phyloP scores from a whole-genome alignment of 2,888 invertebrate genomes.

The Sycophila texana region DNA sequence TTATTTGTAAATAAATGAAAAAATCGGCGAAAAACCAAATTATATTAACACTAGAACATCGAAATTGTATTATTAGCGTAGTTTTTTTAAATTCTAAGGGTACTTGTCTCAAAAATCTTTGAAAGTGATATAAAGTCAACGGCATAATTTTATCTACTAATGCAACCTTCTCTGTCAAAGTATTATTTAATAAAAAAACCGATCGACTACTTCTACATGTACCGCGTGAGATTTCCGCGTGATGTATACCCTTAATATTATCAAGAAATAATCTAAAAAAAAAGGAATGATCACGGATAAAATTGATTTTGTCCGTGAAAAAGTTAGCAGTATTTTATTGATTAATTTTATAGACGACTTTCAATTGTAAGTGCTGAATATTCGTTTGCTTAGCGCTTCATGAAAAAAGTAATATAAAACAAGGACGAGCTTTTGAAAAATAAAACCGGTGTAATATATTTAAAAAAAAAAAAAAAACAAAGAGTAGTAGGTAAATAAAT shows the following conservation, averaged over 20 bases:
- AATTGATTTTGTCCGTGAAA: slow-evolving; percentile 26
- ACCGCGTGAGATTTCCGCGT: slow-evolving; percentile 35
- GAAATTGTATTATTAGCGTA: slow-evolving; percentile 40
- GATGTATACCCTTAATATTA: slow-evolving; percentile 17
- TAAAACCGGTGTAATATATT: slow-evolving; percentile 4
- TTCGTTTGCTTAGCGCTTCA: slow-evolving; percentile 39
- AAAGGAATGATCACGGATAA: slow-evolving; percentile 8
- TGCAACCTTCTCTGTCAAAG: not conserved
- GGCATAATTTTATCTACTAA: not conserved
- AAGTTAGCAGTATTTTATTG: slow-evolving; percentile 46
- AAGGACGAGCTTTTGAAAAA: slow-evolving; percentile 32
- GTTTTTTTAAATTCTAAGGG: slow-evolving; percentile 12
- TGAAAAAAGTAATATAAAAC: slow-evolving; percentile 1
- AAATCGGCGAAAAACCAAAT: not conserved
- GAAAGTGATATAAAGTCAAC: not conserved
- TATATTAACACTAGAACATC: slow-evolving; percentile 36
- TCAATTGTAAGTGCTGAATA: slow-evolving; percentile 12
- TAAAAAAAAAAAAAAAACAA: slow-evolving; percentile 4
- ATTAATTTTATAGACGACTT: slow-evolving; percentile 44
- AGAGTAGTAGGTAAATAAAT: not conserved
- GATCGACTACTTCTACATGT: slow-evolving; percentile 5
- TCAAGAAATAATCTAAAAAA: not conserved
- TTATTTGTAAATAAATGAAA: not conserved
- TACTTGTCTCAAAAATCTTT: slow-evolving; percentile 39
- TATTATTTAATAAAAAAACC: slow-evolving; percentile 29